Conservation (phyloP, 2,888 invertebrate species). For the Choristoneura rosaceana region DNA sequence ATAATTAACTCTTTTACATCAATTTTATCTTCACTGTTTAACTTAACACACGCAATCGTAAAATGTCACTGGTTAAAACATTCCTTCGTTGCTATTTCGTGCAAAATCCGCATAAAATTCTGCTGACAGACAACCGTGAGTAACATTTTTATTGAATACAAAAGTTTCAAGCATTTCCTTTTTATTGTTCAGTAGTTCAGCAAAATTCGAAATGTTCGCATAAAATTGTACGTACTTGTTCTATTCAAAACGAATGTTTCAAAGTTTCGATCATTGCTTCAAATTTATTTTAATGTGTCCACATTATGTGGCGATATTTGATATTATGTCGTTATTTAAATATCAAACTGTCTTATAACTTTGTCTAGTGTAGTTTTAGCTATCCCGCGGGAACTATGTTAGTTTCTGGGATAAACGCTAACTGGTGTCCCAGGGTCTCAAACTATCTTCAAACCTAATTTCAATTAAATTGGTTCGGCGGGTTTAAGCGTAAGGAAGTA, state of each 20-base stretch:
- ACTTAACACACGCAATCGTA: constrained; percentile 11
- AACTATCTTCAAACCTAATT: no score
- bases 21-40: not conserved
- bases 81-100: constrained; percentile 25
- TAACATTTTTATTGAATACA: constrained; percentile 40
- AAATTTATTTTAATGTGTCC: not conserved
- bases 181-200: constrained; percentile 40
- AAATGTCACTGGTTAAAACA: constrained; percentile 15
- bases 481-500: no score
- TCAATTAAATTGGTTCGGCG: no score
- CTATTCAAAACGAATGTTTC: constrained; percentile 11
- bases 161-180: constrained; percentile 35
- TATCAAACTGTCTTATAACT: no score
- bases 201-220: constrained; percentile 27
- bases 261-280: not conserved
- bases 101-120: constrained; percentile 38
- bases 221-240: constrained; percentile 28
- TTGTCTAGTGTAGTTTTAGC: no score
- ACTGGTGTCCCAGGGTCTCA: no score
- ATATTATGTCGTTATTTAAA: not conserved
- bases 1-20: no score
- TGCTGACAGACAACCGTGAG: constrained; percentile 36
- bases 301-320: not conserved
- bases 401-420: no score
- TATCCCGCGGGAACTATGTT: no score